Evolutionary conservation across 1,140 invertebrate species (phyloP), one percentile per base, ranked within the genome.

Genomic region (Venustaconcha ellipsiformis): DNA sequence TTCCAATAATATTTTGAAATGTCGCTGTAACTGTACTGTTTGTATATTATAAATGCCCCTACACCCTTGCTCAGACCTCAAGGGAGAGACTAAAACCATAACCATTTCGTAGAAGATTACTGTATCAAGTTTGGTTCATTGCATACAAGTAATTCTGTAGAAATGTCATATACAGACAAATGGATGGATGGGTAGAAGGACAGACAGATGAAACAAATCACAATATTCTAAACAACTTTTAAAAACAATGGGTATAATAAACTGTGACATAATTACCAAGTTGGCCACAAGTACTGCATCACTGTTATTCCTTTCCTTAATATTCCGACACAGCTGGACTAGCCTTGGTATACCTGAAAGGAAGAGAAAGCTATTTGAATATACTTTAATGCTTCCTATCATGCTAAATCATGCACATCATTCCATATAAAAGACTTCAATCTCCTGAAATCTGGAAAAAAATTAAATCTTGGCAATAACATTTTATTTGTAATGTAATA

Each of bases 271-370:
- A 80, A 92, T 90, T 92, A 95, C 92, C 92, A 95, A 90, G 91
- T 94, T 92, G 85, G 93, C 93, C 80, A 95, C 91, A 74, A 95
- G 89, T 76, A 94, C 93, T 87, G 93, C 94, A 92, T 95, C 93
- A 92, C 93, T 92, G 91, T 93, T 90, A 92, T 93, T 93, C 91
- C 92, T 91, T 91, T 92, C 92, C 86, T 92, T 88, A 79, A 93
- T 92, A 82, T 94, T 92, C 85, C 93, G 91, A 86, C 94, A 95
- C 56, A 95, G 87, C 74, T 92, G 89, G 70, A 95, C 92, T 80
- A 97, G 92, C 86, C 94, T 93, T 65, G 93, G 92, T 62, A 95
- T 92, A 20, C 90, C 91, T 91, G 64, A 18, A 84, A 81, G 60
- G 68, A 58, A 55, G 66, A 72, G 13, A 69, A 37, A 37, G 37